These are phyloP conservation scores for Siphonodentalium dalli DNA, from an alignment of 2,888 invertebrate species.

Conservation along the genomic window DNA sequence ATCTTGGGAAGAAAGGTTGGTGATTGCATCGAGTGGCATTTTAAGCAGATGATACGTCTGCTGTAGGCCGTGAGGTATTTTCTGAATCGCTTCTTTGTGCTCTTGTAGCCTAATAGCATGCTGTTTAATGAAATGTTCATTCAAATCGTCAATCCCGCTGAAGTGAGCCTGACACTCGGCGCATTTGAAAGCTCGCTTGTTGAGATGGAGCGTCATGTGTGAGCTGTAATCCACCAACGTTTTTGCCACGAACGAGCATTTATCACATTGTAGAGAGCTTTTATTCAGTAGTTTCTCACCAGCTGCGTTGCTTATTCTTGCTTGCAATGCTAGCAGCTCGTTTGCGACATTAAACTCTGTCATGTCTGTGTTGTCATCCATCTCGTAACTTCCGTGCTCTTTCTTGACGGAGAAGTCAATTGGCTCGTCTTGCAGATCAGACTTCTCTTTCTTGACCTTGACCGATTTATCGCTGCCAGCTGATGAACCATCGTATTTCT, in stretches of 20 bases:
- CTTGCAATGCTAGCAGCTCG: no score
- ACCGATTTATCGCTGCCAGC: no score
- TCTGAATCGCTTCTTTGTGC: constrained; percentile 54
- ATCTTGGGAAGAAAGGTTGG: constrained; percentile 42
- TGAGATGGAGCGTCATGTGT: constrained; percentile 53
- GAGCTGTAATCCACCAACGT: constrained; percentile 51
- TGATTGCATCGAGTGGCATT: constrained; percentile 52
- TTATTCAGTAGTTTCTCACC: constrained; percentile 17
- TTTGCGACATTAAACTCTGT: no score
- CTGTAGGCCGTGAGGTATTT: constrained; percentile 54
- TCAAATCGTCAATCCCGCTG: constrained; percentile 56
- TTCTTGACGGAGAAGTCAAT: constrained; percentile 45
- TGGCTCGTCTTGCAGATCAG: constrained; percentile 23
- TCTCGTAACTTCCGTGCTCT: no score
- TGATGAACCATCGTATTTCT: not conserved
- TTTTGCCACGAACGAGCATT: constrained; percentile 50
- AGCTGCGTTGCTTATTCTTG: not conserved
- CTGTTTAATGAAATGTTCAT: constrained; percentile 55
- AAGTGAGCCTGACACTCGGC: constrained; percentile 59
- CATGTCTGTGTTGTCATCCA: constrained; percentile 7
- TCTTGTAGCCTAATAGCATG: constrained; percentile 54
- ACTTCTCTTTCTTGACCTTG: no score
- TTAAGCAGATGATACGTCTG: constrained; percentile 55
- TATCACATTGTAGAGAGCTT: constrained; percentile 43
- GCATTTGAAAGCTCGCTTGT: constrained; percentile 55